Evolutionary conservation across 2,888 invertebrate genomes (phyloP), one percentile per base, ranked within the genome.

Genomic region (Eudemis profundana): DNA sequence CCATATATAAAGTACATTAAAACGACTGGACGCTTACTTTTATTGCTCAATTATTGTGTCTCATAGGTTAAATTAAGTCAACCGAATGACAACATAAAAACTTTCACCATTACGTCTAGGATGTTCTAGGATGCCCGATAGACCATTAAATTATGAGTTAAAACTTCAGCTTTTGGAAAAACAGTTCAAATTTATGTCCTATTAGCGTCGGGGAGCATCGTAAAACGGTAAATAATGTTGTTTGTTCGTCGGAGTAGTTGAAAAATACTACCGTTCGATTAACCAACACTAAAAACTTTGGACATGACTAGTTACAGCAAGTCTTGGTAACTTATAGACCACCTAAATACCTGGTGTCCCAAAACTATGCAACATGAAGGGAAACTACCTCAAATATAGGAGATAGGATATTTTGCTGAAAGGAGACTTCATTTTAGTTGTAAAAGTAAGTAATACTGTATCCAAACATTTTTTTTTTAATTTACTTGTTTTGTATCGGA

Each of bases 201-300:
- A 60, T 65, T 65, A 65, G 64, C 27, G 60, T 47, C 57, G 12
- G 10, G 38, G 8, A 15, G 44, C 44, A 33, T 53, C 65, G 65
- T 65, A 65, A 65, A 65, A 36, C 36, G 36, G 51, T 38, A 38
- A 65, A 47, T 65, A 47, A 65, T 53, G 65, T 38, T 61, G 61
- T 65, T 60, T 60, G 60, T 60, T 65, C 65, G 12, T 17, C 38
- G 46, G 23, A 23, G 7, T 12, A 29, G 50, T 42, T 63, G 23
- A 33, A 23, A 60, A 53, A 47, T 60, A 46, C n/a, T 14, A 29
- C 15, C 10, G 56, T 29, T 29, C 19, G 29, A 19, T 29, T 42
- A 54, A 54, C 42, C 42, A 42, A 56, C n/a, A n/a, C 21, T 8
- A 15, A 33, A 12, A n/a, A 42, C 12, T 5, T 15, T 14, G 12